Evolutionary conservation across 1,140 invertebrate species (phyloP).

Genomic region (Leptopilina boulardi): DNA sequence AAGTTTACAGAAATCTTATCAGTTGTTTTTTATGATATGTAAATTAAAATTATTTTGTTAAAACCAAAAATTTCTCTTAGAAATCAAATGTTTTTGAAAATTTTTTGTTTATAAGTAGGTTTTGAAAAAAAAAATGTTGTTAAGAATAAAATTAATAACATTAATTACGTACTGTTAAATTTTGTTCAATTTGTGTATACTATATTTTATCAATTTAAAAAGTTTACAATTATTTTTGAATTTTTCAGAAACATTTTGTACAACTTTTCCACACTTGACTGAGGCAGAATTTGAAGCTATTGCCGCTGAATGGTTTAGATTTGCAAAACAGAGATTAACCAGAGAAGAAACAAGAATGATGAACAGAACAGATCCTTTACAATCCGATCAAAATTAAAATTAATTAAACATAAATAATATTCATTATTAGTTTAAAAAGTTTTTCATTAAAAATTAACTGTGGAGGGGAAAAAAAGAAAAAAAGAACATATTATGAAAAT

Average conservation of each 20-base stretch:
- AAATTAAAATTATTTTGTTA: no score
- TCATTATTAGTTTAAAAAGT: neutral
- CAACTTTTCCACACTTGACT: conserved; percentile 17
- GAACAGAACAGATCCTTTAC: conserved; percentile 3
- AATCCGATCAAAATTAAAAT: neutral
- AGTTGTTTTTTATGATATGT: no score
- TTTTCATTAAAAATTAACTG: no score
- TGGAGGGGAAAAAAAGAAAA: no score
- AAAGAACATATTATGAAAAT: no score
- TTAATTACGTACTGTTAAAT: neutral
- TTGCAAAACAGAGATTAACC: conserved; percentile 24
- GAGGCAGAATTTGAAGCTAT: conserved; percentile 15
- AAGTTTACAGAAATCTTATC: no score
- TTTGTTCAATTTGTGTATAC: neutral
- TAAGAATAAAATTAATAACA: no score
- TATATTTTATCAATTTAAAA: neutral
- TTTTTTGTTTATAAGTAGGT: no score
- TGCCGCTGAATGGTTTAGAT: conserved; percentile 27
- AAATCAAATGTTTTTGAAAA: no score
- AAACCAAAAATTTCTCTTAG: no score
- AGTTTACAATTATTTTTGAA: neutral
- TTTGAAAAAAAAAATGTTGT: no score
- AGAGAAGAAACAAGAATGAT: conserved; percentile 21
- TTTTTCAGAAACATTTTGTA: conserved; percentile 29
- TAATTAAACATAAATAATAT: neutral